Percentiles rank a stretch among this genome's conserved stretches.
Evolutionary conservation across 2,888 invertebrate species (phyloP).

Genomic region (Xestia xanthographa): DNA sequence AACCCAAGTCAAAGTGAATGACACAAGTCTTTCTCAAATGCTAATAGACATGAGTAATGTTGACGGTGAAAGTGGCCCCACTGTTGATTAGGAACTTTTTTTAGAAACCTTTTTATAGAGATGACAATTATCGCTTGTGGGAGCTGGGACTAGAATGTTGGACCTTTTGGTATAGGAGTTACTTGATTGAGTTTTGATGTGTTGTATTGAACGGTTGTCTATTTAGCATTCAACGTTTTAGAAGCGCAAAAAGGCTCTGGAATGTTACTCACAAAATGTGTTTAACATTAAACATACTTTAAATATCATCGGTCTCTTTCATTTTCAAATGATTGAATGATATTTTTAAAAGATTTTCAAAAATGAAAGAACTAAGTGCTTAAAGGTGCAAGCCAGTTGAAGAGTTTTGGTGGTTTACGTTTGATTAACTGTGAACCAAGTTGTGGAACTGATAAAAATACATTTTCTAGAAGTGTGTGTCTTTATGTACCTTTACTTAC

Average conservation of each 20-base stretch:
- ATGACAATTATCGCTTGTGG: conserved; percentile 65
- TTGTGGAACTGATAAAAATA: neutral
- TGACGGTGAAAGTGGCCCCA: conserved; percentile 78
- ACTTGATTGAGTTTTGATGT: conserved; percentile 33
- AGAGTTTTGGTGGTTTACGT: neutral
- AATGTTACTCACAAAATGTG: neutral
- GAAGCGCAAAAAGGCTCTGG: neutral
- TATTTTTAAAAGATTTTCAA: too few species aligned
- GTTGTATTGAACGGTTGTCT: conserved; percentile 1
- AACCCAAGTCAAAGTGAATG: conserved; percentile 67
- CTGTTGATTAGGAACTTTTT: conserved; percentile 75
- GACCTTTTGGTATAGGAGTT: conserved; percentile 18
- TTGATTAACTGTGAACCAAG: neutral
- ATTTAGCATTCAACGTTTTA: neutral
- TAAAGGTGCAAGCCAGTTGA: neutral
- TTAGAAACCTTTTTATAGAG: conserved; percentile 64
- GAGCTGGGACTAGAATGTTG: conserved; percentile 37
- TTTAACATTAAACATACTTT: neutral
- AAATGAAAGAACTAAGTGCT: neutral
- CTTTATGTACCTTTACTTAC: neutral
- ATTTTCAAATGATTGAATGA: neutral
- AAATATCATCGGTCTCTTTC: neutral
- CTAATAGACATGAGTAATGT: conserved; percentile 76
- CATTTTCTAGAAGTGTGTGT: neutral
- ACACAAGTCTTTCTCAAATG: conserved; percentile 61